Evolutionary conservation across 2,888 invertebrate species (phyloP).

Genomic region (Rhogogaster chlorosoma): DNA sequence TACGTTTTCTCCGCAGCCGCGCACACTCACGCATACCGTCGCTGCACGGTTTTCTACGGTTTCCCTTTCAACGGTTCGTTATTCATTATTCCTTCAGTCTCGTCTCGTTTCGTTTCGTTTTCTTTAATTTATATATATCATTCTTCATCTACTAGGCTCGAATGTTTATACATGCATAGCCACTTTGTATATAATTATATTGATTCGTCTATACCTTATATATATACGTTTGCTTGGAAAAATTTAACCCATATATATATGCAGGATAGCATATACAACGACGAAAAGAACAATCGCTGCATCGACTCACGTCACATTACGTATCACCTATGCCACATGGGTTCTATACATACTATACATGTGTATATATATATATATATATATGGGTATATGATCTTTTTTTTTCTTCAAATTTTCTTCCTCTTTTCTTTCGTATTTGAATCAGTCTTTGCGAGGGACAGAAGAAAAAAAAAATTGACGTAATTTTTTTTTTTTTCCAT

Average conservation of each 20-base stretch:
- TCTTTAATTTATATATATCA: not conserved
- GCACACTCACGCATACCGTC: constrained; percentile 18
- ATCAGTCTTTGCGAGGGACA: too few species aligned
- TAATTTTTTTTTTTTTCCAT: too few species aligned
- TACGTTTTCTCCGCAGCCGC: not conserved
- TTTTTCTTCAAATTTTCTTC: too few species aligned
- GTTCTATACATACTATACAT: not conserved
- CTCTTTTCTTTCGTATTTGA: too few species aligned
- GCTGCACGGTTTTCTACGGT: constrained; percentile 24
- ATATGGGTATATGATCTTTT: constrained; percentile 14
- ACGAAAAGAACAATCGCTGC: not conserved
- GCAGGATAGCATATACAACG: not conserved
- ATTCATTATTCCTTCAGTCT: not conserved
- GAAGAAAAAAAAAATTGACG: too few species aligned
- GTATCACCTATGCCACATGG: not conserved
- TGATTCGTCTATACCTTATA: not conserved
- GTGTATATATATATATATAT: not conserved
- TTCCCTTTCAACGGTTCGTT: not conserved
- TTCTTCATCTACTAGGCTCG: not conserved
- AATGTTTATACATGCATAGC: not conserved
- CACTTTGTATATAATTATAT: not conserved
- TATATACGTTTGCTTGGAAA: too few species aligned
- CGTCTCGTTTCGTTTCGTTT: not conserved
- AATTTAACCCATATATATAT: not conserved
- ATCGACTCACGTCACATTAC: not conserved